Evolutionary conservation across 2,888 invertebrate species (phyloP).

Genomic region (Phasia obesa): DNA sequence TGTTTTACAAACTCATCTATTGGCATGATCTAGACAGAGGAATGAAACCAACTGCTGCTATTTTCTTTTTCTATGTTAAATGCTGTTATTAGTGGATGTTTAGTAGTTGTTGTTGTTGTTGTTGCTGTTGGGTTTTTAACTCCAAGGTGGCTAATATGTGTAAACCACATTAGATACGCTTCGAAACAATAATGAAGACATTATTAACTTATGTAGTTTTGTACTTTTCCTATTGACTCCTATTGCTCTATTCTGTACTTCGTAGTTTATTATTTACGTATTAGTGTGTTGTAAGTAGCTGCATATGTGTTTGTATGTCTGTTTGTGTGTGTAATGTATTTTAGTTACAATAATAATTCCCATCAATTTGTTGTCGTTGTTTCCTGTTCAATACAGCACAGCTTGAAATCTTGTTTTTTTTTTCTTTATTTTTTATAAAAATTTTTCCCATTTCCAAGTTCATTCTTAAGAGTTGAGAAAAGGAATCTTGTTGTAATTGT

Average conservation of each 20-base stretch:
- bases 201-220: constrained; percentile 79
- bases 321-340: constrained; percentile 5
- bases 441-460: constrained; percentile 43
- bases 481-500: constrained; percentile 50
- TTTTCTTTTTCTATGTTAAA: constrained; percentile 18
- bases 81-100: constrained; percentile 38
- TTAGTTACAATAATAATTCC: constrained; percentile 64
- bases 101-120: constrained; percentile 21
- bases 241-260: not conserved
- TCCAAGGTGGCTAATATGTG: constrained; percentile 79
- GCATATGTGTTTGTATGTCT: not conserved
- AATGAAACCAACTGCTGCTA: constrained; percentile 40
- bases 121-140: constrained; percentile 48
- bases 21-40: constrained; percentile 33
- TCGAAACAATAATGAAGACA: constrained; percentile 80
- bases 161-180: constrained; percentile 81
- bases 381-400: constrained; percentile 68
- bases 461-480: constrained; percentile 41
- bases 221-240: constrained; percentile 56
- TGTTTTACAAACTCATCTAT: constrained; percentile 47
- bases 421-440: constrained; percentile 46
- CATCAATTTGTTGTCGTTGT: constrained; percentile 71
- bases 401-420: constrained; percentile 65
- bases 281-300: constrained; percentile 8
- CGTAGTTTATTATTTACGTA: constrained; percentile 30